Evolutionary conservation across 2,797 vertebrate genomes (phyloP), one percentile per base, ranked within the genome.

Genomic region (Parauchenoglanis ngamensis): DNA sequence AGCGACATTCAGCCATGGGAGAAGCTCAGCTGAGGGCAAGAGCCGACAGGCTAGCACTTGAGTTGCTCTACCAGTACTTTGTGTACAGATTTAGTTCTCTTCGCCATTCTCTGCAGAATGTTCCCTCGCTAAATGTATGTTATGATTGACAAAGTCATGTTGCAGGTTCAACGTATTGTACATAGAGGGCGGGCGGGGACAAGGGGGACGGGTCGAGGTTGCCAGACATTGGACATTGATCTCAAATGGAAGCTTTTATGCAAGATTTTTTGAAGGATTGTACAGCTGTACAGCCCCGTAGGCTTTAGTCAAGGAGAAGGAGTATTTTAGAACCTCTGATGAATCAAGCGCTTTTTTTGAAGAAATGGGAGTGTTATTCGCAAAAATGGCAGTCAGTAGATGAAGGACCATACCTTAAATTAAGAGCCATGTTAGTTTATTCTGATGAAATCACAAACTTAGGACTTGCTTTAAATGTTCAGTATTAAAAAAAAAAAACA

Each of bases 151-250:
- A 97, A 97, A 98, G 98, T 99, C 98, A 99, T 98, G 98, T 99
- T 99, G 98, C 98, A 98, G 98, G 98, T 99, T 99, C 98, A 99
- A 99, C 98, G 97, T 98, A 98, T 98, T 99, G 98, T 99, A 99
- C 97, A 99, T 99, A 99, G 95, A 96, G 88, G 79, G 94, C 96
- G 96, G 96, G 94, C 90, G 93, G 87, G 87, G 90, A 86, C 80
- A 85, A 57, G 75, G 87, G 90, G 87, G 76, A 67, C 86, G 83
- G 90, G 90, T 91, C 83, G 87, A 92, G 93, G 96, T 96, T 97
- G 97, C 96, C 96, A 95, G 96, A 96, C 95, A 93, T 93, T 96
- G 97, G 96, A 96, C 94, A 97, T 96, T 96, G 94, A 94, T 97
- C 96, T 96, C 96, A 97, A 91, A 92, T 96, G 97, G 96, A 97